phyloP scores from a whole-genome alignment of 2,888 invertebrate species.

The Trichogramma dendrolimi region DNA sequence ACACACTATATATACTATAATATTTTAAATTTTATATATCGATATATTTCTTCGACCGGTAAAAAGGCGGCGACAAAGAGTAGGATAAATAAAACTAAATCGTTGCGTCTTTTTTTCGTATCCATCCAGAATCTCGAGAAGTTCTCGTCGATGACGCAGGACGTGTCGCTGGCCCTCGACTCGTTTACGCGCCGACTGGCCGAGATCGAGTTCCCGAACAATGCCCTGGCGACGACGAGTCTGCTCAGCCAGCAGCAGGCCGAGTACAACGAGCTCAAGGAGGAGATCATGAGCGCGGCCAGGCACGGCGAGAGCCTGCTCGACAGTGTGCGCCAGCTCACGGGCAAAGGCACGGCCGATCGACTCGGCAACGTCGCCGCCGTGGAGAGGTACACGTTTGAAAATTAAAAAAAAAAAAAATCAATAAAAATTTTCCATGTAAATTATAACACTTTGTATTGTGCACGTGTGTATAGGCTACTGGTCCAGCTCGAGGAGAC shows the following conservation, averaged over 20 bases:
- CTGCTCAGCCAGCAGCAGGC: conserved; percentile 78
- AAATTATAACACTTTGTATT: too few species aligned
- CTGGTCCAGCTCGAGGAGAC: conserved; percentile 92
- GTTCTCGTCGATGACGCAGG: conserved; percentile 86
- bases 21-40: not conserved
- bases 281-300: conserved; percentile 81
- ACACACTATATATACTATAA: not conserved
- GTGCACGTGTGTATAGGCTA: conserved; percentile 58
- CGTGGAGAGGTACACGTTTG: conserved; percentile 74
- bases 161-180: conserved; percentile 81
- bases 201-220: conserved; percentile 91
- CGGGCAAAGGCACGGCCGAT: conserved; percentile 59
- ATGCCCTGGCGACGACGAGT: conserved; percentile 83
- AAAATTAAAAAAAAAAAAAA: not conserved
- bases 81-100: not conserved
- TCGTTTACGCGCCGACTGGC: conserved; percentile 83
- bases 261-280: conserved; percentile 67
- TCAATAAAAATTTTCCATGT: too few species aligned
- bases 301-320: conserved; percentile 85
- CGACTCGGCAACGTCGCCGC: conserved; percentile 83
- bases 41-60: too few species aligned
- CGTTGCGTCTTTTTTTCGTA: not conserved
- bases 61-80: too few species aligned
- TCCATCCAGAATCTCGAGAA: conserved; percentile 80
- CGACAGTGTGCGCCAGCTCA: conserved; percentile 64